Conservation (phyloP, 2,888 invertebrate species). For the Tetragonisca angustula region DNA sequence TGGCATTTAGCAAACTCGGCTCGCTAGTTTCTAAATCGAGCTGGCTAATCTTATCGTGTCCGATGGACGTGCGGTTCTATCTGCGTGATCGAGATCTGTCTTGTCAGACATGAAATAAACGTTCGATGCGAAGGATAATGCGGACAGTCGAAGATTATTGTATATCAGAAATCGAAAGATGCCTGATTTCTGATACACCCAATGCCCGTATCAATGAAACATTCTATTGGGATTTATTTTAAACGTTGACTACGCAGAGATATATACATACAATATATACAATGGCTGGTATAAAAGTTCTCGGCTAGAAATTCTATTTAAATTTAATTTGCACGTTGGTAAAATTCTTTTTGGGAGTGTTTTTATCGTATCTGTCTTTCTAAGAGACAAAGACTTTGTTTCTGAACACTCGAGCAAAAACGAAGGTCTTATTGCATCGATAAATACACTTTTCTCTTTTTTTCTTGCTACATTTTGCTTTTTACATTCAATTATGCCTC, state of each 20-base stretch:
- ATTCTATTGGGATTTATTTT: background rate
- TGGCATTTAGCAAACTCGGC: slow-evolving; percentile 35
- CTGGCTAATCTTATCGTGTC: slow-evolving; percentile 68
- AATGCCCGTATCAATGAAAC: slow-evolving; percentile 1
- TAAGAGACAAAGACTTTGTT: no score
- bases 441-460: no score
- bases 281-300: no score
- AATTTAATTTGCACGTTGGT: no score
- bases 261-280: no score
- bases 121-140: slow-evolving; percentile 53
- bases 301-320: no score
- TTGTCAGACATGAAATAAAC: slow-evolving; percentile 44
- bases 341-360: no score
- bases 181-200: slow-evolving; percentile 7
- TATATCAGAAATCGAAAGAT: slow-evolving; percentile 17
- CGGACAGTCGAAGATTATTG: slow-evolving; percentile 35
- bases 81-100: slow-evolving; percentile 53
- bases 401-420: no score
- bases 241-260: background rate
- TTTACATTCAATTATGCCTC: no score
- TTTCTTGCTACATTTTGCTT: no score
- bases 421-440: no score
- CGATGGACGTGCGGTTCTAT: slow-evolving; percentile 52
- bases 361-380: no score
- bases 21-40: slow-evolving; percentile 56